These are phyloP conservation scores for Cryptops parisi DNA, from an alignment of 2,888 invertebrate species.

Conservation along the genomic window DNA sequence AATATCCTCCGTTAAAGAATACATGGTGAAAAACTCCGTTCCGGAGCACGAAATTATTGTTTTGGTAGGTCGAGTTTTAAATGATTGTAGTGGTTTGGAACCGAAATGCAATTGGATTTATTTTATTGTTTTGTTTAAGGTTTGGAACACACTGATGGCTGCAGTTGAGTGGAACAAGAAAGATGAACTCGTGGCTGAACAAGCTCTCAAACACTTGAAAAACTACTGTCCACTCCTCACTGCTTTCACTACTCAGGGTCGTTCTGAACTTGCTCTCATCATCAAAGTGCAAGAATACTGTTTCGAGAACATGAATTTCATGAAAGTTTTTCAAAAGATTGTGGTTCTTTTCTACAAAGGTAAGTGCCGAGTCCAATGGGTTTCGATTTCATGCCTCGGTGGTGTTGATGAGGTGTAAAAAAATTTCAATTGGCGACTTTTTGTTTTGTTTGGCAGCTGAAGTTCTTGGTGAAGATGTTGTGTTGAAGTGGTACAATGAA, in stretches of 20 bases:
- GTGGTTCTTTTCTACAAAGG: conserved; percentile 92
- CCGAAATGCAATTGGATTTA: no score
- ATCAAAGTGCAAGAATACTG: conserved; percentile 93
- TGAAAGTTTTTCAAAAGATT: conserved; percentile 96
- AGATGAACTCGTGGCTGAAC: conserved; percentile 80
- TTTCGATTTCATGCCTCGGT: not conserved
- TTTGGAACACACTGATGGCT: conserved; percentile 91
- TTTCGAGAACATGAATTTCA: conserved; percentile 97
- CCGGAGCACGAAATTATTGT: conserved; percentile 81
- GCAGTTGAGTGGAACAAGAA: conserved; percentile 98
- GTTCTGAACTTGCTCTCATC: conserved; percentile 74
- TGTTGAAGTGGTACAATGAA: conserved; percentile 92
- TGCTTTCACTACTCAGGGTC: conserved; percentile 70
- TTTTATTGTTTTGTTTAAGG: conserved; percentile 36
- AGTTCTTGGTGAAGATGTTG: conserved; percentile 86
- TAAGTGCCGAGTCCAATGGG: conserved; percentile 27
- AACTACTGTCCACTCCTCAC: conserved; percentile 72
- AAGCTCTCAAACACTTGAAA: conserved; percentile 50
- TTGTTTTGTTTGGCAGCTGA: conserved; percentile 47
- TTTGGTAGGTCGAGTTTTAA: conserved; percentile 45
- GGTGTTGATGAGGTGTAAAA: no score
- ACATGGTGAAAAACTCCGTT: conserved; percentile 64
- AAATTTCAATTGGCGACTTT: no score
- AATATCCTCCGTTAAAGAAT: conserved; percentile 57
- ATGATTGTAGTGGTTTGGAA: no score